A percentile compares a stretch with the other conserved stretches of the same genome.
Evolutionary conservation across 2,113 vertebrate species (phyloP).

Genomic region (Eptatretus burgeri): DNA sequence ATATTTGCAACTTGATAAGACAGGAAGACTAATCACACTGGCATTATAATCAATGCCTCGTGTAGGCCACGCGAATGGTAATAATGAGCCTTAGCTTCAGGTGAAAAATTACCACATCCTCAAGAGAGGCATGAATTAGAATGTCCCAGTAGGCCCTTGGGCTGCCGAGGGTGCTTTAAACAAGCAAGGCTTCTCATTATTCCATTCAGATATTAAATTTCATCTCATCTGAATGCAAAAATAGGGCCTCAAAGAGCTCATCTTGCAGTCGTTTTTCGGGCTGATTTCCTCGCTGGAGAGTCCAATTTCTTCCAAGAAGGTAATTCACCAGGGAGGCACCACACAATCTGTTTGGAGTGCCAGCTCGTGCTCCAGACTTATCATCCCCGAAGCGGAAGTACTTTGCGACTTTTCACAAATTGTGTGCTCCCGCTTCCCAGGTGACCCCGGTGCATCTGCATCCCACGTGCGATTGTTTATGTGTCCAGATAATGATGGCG

Average conservation of each 20-base stretch:
- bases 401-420: too few relatives aligned
- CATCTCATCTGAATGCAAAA: slow-evolving; percentile 6
- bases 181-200: slow-evolving; percentile 7
- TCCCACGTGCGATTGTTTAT: too few relatives aligned
- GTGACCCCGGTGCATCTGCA: too few relatives aligned
- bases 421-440: too few relatives aligned
- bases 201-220: slow-evolving; percentile 6
- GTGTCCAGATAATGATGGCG: too few relatives aligned
- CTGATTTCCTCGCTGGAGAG: slow-evolving; percentile 4
- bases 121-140: slow-evolving; percentile 5
- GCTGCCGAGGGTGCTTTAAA: slow-evolving; percentile 4
- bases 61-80: not conserved
- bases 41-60: slow-evolving; percentile 6
- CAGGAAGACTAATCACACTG: slow-evolving; percentile 3
- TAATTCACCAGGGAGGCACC: not conserved
- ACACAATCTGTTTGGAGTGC: too few relatives aligned
- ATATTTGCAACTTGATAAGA: not conserved
- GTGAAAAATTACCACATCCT: slow-evolving; percentile 4
- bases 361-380: too few relatives aligned
- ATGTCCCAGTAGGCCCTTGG: slow-evolving; percentile 3
- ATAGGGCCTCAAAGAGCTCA: slow-evolving; percentile 6
- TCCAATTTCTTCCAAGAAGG: slow-evolving; percentile 4
- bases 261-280: slow-evolving; percentile 1
- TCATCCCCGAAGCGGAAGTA: too few relatives aligned
- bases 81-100: slow-evolving; percentile 5